A percentile compares a stretch with the other conserved stretches of the same genome.
Conservation (phyloP, 2,888 invertebrate genomes). For the Heliconius ismenius region DNA sequence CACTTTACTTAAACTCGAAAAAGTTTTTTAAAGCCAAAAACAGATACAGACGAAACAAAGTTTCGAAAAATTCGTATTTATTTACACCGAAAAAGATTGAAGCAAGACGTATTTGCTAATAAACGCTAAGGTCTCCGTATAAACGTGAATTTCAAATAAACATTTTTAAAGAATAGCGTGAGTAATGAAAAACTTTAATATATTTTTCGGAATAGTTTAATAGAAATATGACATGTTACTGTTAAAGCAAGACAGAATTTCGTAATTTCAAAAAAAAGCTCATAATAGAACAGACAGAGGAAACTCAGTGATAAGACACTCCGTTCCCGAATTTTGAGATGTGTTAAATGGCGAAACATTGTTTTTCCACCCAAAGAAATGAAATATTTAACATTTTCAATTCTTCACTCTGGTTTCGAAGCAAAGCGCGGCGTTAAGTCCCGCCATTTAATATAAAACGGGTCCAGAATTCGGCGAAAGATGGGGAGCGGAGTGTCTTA, state of each 20-base stretch:
- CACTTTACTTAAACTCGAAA: not conserved
- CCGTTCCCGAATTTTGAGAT: too few species aligned
- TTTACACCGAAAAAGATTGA: conserved; percentile 27
- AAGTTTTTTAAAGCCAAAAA: conserved; percentile 13
- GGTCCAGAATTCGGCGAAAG: too few species aligned
- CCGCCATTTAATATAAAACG: not conserved
- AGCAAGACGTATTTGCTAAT: conserved; percentile 33
- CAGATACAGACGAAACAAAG: conserved; percentile 26
- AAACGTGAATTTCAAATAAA: not conserved
- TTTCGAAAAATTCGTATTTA: conserved; percentile 29
- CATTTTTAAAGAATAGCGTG: not conserved
- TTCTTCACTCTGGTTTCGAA: too few species aligned
- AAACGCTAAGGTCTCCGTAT: conserved; percentile 20
- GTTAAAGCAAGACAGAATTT: too few species aligned
- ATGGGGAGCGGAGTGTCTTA: too few species aligned
- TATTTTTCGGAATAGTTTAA: not conserved
- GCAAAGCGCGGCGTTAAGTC: not conserved
- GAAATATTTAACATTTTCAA: too few species aligned
- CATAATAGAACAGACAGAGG: too few species aligned
- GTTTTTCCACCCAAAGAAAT: too few species aligned
- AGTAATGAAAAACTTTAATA: too few species aligned
- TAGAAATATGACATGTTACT: too few species aligned
- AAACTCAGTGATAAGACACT: too few species aligned
- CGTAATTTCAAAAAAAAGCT: too few species aligned
- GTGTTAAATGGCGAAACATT: not conserved